Base-by-base conservation (phyloP, 64 coral and sea anemone species). In the Stichodactyla helianthus region DNA sequence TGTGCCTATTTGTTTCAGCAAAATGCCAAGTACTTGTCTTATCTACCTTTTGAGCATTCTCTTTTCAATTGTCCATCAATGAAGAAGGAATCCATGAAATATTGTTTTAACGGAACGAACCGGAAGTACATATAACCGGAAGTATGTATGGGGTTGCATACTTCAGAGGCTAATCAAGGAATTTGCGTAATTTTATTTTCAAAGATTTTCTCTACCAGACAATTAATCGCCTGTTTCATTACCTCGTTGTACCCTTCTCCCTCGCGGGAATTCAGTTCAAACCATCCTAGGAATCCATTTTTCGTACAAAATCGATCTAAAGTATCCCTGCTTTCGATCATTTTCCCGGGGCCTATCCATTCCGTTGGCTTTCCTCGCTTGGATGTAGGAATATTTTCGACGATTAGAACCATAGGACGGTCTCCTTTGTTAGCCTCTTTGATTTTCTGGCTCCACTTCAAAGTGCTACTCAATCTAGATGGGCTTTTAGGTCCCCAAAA, bases 401-500 rank as follows among this genome's bases (percentile, higher is more conserved):
- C 87, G n/a, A 97, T 80, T 63, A 97, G 88, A 25, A 97, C 94
- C 91, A 97, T 84, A 14, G 94, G 94, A 78, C 57, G 55, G 51
- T 88, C 88, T 50, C 82, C 87, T 6, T 87, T 85, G 53, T 96
- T 96, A 6, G 94, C 94, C 81, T 96, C 94, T 93, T 81, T 87
- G 52, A 96, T 93, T 60, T 96, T 96, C 62, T 96, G 87, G 53
- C 94, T 93, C 94, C 94, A 96, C 55, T 90, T 96, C 79, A 96
- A 79, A 63, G 88, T 84, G 54, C 94, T 96, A 74, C 81, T 92
- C 52, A 96, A 84, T 10, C 89, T 88, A 61, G 94, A 96, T 6
- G 94, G 94, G n/a, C 94, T 96, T 80, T 96, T 96, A 5, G 94
- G 94, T 64, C 94, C 94, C 94, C 94, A 96, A 86, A 96, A 96